Evolutionary conservation across 2,888 invertebrate species (phyloP).

Genomic region (Petrolisthes manimaculis): DNA sequence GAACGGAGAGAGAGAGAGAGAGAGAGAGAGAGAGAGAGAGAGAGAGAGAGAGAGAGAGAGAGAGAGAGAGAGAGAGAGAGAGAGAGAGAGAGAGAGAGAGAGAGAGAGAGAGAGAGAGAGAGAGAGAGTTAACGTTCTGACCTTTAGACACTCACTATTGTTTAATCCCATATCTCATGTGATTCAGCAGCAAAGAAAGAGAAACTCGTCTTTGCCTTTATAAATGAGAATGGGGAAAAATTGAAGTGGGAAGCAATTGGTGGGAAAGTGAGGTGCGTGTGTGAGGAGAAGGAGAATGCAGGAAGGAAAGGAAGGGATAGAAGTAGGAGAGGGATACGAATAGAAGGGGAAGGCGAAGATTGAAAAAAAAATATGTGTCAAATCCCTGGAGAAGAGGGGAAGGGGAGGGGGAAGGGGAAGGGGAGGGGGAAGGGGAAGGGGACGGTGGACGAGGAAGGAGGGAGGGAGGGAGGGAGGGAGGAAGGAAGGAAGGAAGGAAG

Average conservation of each 20-base stretch:
- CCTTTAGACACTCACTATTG: too few relatives aligned
- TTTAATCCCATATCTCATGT: too few relatives aligned
- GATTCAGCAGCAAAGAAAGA: too few relatives aligned
- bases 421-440: slow-evolving; percentile 18
- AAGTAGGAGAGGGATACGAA: background rate
- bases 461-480: background rate
- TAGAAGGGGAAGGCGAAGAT: too few relatives aligned
- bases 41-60: slow-evolving; percentile 23
- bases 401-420: background rate
- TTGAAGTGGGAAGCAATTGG: background rate
- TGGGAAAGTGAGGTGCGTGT: background rate
- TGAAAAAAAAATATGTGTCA: too few relatives aligned
- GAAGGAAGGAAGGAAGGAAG: background rate
- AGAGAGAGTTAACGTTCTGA: background rate
- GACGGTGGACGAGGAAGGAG: background rate
- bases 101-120: background rate
- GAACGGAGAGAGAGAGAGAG: background rate
- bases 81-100: background rate
- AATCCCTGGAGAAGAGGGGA: background rate
- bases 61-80: slow-evolving; percentile 14
- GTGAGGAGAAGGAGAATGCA: background rate
- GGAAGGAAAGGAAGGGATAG: background rate
- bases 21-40: slow-evolving; percentile 22
- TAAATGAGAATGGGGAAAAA: background rate
- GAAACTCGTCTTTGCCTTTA: too few relatives aligned